Base-by-base conservation (phyloP, 2,888 invertebrate species). In the Eupsilia transversa region DNA sequence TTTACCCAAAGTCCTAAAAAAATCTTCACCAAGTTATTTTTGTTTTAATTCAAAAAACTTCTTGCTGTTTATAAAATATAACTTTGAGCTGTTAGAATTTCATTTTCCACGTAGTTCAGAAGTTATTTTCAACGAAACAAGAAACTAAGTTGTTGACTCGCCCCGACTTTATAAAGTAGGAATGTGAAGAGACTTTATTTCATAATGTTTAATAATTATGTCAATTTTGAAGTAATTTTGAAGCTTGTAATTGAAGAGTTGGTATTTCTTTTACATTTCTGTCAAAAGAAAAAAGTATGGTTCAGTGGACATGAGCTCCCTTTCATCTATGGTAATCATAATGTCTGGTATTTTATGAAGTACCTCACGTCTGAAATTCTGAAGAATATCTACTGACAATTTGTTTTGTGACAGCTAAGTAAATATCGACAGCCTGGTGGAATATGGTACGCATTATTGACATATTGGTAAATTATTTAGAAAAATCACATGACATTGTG, bases 51-150 rank as follows among this genome's bases (percentile, higher is more conserved):
- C 60, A 64, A 57, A 64, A 57, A 80, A 80, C 23, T 84, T 80
- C 30, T 57, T 30, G n/a, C 46, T 60, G 46, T 80, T 69, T 68
- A 80, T 60, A 73, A 69, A 68, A 60, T 63, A 77, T 54, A 80
- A 84, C 57, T 80, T 84, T 0, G 57, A 57, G 80, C 84, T 80
- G 68, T 80, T 73, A 80, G 65, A 74, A 80, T 84, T 80, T 74
- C 65, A 84, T 80, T 84, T 80, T 74, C 56, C 33, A 80, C 81
- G 81, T 74, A 80, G 80, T 80, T 73, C 68, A 69, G 43, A 60
- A 80, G 33, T 73, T 71, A 71, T 78, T 73, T 80, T 80, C 74
- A 54, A 33, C n/a, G 61, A 69, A 80, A 66, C 68, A 80, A 72
- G 68, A 73, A 84, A 80, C 65, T 63, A 49, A 84, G 66, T 63